Conservation (phyloP, 2,113 vertebrate genomes). For the Lasiurus cinereus region DNA sequence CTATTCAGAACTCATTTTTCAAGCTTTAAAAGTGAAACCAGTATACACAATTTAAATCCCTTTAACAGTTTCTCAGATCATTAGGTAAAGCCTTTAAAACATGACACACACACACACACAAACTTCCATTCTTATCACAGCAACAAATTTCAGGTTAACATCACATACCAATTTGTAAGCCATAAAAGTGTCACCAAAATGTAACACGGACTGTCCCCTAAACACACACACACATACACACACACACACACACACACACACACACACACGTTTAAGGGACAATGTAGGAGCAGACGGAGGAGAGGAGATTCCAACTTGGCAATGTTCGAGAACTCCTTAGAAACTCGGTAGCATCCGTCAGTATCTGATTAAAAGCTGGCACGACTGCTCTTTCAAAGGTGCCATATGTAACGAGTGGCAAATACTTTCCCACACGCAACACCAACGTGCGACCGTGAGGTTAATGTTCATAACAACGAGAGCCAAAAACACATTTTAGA, state of each 20-base stretch:
- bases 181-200: constrained; percentile 50
- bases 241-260: neutral
- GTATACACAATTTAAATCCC: neutral
- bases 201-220: neutral
- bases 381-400: neutral
- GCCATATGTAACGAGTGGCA: neutral
- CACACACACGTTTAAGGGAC: neutral
- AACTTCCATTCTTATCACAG: constrained; percentile 33
- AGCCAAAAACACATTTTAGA: constrained; percentile 56
- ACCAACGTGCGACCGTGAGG: neutral
- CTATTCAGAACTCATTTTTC: constrained; percentile 13
- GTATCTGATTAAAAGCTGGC: neutral
- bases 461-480: neutral
- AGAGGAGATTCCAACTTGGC: neutral
- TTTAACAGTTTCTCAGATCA: constrained; percentile 44
- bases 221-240: neutral
- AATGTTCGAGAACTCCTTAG: neutral
- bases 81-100: constrained; percentile 41
- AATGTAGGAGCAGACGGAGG: accelerated
- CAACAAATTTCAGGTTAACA: constrained; percentile 51
- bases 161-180: neutral
- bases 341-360: neutral
- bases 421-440: neutral
- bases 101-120: neutral
- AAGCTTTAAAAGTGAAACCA: constrained; percentile 51